Base-by-base conservation (phyloP, 1,140 invertebrate genomes). In the Thalassaphorura encarpata region DNA sequence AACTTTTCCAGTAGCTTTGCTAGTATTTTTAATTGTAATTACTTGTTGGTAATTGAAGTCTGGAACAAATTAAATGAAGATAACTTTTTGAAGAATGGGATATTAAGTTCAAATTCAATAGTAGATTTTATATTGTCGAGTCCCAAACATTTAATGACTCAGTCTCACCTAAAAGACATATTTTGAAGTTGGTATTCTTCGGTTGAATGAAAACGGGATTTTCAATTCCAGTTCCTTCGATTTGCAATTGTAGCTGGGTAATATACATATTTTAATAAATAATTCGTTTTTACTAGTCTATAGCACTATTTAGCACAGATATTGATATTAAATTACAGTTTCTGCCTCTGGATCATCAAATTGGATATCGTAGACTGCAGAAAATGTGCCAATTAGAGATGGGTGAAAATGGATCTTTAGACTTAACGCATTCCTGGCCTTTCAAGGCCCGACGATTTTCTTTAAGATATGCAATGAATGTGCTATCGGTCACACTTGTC, bases 111-210 rank as follows among this genome's bases (percentile, higher is more conserved):
- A 52, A 41, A 41, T 8, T 40, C 16, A 52, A 23, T 11, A 52
- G 41, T 23, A 16, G 21, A 51, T 8, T 15, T 48, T 11, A 28
- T 16, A 51, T 11, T 41, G 43, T 47, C 19, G 45, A 6, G 19
- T 26, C n/a, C n/a, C n/a, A n/a, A n/a, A n/a, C n/a, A n/a, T n/a
- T n/a, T 43, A 6, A 43, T 43, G 13, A n/a, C 6, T 5, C 13
- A 19, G 6, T 19, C 52, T 55, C 40, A 55, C 53, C 50, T 21
- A 50, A 27, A 15, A 42, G 13, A 23, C 55, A 57, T 18, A 57
- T 57, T 46, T 57, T 57, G 13, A 57, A 51, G 26, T 57, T 46
- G n/a, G 4, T 16, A 46, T 52, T 57, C 1, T 28, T 6, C 8
- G 55, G 55, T 16, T 50, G 16, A 15, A 49, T 24, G 5, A 19